Percentiles rank a stretch among this genome's conserved stretches.
phyloP scores from a whole-genome alignment of 1,140 invertebrate species.

The Aphaenogaster floridana region DNA sequence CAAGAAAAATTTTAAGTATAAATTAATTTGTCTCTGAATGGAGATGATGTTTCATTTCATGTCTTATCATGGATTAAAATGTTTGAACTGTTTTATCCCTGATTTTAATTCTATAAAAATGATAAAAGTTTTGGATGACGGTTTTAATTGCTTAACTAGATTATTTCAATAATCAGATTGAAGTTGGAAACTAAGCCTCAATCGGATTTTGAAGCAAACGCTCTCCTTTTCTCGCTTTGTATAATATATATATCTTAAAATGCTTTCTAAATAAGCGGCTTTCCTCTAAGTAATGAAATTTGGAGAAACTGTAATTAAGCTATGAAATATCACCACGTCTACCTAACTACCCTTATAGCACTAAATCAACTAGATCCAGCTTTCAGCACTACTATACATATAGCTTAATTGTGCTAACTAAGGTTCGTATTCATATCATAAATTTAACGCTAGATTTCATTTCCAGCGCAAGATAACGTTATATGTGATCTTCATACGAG shows the following conservation, averaged over 20 bases:
- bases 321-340: slow-evolving; percentile 22
- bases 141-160: not conserved
- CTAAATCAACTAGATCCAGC: slow-evolving; percentile 48
- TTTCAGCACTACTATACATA: slow-evolving; percentile 36
- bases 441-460: slow-evolving; percentile 36
- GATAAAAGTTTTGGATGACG: not conserved
- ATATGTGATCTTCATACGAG: not conserved
- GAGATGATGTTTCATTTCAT: not conserved
- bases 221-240: not conserved
- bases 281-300: slow-evolving; percentile 39
- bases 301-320: slow-evolving; percentile 49
- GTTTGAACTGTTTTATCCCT: not conserved
- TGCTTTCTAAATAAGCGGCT: not conserved
- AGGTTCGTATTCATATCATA: slow-evolving; percentile 32
- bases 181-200: not conserved
- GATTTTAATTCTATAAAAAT: not conserved
- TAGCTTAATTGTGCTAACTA: slow-evolving; percentile 38
- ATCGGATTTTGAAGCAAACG: not conserved
- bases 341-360: slow-evolving; percentile 30
- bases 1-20: not conserved
- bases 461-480: slow-evolving; percentile 20
- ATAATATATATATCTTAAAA: slow-evolving; percentile 15
- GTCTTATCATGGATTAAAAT: not conserved
- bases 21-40: not conserved
- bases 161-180: not conserved